Evolutionary conservation across 2,797 vertebrate species (phyloP), one percentile per base, ranked within the genome.

Genomic region (Peromyscus aztecus): DNA sequence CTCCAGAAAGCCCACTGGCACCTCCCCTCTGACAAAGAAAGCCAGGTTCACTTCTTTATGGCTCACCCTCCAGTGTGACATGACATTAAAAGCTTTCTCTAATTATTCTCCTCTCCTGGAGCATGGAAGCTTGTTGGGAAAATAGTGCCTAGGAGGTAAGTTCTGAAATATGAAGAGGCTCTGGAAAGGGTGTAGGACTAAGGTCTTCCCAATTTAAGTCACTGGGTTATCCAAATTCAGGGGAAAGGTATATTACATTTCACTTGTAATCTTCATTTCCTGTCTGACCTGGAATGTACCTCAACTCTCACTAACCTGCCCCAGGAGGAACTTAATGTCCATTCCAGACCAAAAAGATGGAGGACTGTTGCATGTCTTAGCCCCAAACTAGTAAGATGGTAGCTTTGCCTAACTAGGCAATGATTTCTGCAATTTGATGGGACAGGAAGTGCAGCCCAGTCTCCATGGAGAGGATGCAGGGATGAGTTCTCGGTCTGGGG

Each of bases 181-280:
- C 77, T 8, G 0, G 3, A 37, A 12, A 85, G 65, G 69, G 37
- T 29, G 87, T 10, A 77, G 69, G 87, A 49, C 11, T 4, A 55
- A 94, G 89, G 65, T 57, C 67, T 80, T 46, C 77, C 57, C 78
- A 37, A 89, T 71, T 93, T 75, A 93, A 95, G 78, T 93, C 91
- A 77, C 40, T 34, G n/a, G 89, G 91, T 94, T 94, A 91, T 89
- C 90, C 96, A 92, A 91, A 94, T 88, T 95, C 4, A 12, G 75
- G 78, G 34, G 40, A 90, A 95, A 96, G 67, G 94, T 81, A 52
- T 93, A 91, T 97, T 92, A 87, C 87, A 57, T 94, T 96, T 78
- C 87, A 73, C 31, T 75, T 93, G 80, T 59, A 93, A 97, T 96
- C 96, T 96, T 81, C 91, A 85, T 87, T 97, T 96, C 96, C 96